These are phyloP conservation scores for Apotomis capreana DNA, from an alignment of 2,888 invertebrate species.

Conservation along the genomic window DNA sequence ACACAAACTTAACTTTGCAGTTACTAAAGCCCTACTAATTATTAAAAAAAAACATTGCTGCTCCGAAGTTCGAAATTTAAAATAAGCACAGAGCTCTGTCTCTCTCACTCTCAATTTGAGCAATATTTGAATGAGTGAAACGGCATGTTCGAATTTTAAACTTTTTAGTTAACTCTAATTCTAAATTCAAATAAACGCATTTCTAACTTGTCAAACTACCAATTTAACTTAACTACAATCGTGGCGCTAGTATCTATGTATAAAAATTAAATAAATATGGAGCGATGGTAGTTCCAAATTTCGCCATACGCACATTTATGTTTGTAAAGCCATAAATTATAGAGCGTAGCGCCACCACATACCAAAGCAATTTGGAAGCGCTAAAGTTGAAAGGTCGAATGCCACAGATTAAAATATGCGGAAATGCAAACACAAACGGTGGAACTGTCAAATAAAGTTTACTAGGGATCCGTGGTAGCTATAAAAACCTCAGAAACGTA, in stretches of 20 bases:
- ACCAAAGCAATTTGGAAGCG: constrained; percentile 65
- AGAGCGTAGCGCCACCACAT: constrained; percentile 55
- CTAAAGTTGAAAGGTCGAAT: constrained; percentile 62
- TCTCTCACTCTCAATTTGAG: too few relatives aligned
- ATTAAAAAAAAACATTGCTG: not conserved
- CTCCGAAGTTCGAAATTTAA: not conserved
- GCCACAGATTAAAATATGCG: constrained; percentile 68
- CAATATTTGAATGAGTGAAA: too few relatives aligned
- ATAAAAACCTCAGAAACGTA: not conserved
- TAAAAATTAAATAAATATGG: not conserved
- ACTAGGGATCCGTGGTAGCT: constrained; percentile 4
- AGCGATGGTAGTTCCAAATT: constrained; percentile 8
- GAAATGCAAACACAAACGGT: constrained; percentile 55
- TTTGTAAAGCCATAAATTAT: constrained; percentile 53
- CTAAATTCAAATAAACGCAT: not conserved
- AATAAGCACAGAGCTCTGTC: too few relatives aligned
- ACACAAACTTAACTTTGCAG: constrained; percentile 17
- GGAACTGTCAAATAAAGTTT: constrained; percentile 47
- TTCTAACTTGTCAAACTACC: not conserved
- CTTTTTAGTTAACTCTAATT: too few relatives aligned
- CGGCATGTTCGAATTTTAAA: too few relatives aligned
- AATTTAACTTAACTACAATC: not conserved
- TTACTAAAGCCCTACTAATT: not conserved
- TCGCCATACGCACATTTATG: not conserved
- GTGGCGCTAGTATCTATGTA: constrained; percentile 11